These are phyloP conservation scores for Genyomyrus donnyi DNA, from an alignment of 2,113 vertebrate species.

Conservation along the genomic window DNA sequence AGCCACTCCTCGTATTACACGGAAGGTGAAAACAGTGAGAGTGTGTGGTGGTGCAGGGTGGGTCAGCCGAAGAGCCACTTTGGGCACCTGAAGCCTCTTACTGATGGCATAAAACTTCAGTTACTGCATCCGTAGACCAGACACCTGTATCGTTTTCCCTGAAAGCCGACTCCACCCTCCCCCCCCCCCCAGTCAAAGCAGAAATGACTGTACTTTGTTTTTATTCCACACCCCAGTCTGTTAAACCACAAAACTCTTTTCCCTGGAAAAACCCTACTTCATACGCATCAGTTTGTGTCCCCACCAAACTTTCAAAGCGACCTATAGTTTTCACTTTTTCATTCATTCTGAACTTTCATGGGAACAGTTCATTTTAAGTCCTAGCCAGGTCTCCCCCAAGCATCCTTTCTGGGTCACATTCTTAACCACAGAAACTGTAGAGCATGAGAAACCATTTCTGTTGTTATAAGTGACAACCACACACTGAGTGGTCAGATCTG, in stretches of 20 bases:
- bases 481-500: background rate
- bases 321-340: background rate
- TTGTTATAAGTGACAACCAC: background rate
- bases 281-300: background rate
- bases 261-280: background rate
- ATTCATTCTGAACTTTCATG: background rate
- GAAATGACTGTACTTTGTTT: background rate
- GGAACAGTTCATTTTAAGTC: background rate
- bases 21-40: background rate
- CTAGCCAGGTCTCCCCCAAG: background rate
- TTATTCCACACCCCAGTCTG: background rate
- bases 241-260: background rate
- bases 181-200: background rate
- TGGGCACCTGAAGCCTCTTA: background rate
- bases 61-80: background rate
- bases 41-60: background rate
- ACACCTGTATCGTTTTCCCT: background rate
- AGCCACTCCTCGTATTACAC: background rate
- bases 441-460: background rate
- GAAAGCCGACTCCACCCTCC: background rate
- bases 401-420: background rate
- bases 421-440: background rate
- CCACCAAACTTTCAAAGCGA: background rate
- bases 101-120: background rate
- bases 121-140: background rate